Base-by-base conservation (phyloP, 2,113 vertebrate genomes). In the Ivindomyrus marchei region DNA sequence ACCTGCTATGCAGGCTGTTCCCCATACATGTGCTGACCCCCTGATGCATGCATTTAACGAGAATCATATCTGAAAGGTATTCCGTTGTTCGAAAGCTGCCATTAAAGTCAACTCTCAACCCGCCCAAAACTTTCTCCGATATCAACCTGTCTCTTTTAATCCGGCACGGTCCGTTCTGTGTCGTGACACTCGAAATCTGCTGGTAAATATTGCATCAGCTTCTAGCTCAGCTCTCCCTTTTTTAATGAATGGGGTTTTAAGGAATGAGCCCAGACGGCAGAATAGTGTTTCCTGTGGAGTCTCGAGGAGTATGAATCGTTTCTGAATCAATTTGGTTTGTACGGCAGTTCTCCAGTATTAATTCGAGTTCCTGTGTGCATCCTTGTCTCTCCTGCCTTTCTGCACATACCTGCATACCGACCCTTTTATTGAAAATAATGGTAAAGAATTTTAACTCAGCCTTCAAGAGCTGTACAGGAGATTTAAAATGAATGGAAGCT, bases 361-460 rank as follows among this genome's bases (percentile, higher is more conserved):
- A 46, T 85, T 24, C 0, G 49, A 87, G 85, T 87, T 47, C 24
- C 36, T 19, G 42, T 0, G 3, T 36, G n/a, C 39, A 15, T 2
- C 50, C 27, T 17, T 53, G 50, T 45, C 42, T 88, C 5, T 66
- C 9, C 56, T 19, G 13, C 66, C 62, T 8, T 42, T 85, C 83
- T 24, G 42, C 85, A 52, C 84, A 49, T 47, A 49, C 88, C 88
- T 66, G 24, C 49, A 24, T 49, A 50, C 31, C 42, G 66, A 89
- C 88, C 58, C 66, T 77, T 89, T 89, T 70, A 36, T 50, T 77
- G 42, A 5, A 15, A 56, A 42, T 83, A 89, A 89, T 53, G 49
- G 70, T 39, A 84, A 47, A 56, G 10, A 66, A 47, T 53, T 31
- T 89, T 21, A 19, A 49, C 39, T 49, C 49, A 49, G 2, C 49